Evolutionary conservation across 2,888 invertebrate species (phyloP), one percentile per base, ranked within the genome.

Genomic region (Molorchus minor): DNA sequence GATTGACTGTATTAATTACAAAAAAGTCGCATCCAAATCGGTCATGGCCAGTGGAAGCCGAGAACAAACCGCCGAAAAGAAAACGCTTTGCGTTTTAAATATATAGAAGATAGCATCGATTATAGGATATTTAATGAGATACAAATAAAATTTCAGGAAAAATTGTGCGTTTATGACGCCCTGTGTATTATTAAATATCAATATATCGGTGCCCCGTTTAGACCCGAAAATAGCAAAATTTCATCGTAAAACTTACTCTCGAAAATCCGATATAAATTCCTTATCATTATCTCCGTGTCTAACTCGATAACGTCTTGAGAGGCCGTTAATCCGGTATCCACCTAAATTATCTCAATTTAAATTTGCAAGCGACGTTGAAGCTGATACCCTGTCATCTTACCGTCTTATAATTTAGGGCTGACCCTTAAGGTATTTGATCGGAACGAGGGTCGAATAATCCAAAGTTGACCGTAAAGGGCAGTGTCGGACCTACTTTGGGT

Each of bases 391-490:
- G 61, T 60, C 63, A 57, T 63, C 55, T 58, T 16, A 36, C 47
- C 56, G 57, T 57, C 63, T 63, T 64, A 66, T 64, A 66, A 66
- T 66, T 64, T 63, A 64, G 60, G 61, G 63, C 62, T 58, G 66
- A 56, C 63, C 66, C 66, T 66, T 54, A 59, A 66, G 66, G 63
- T 66, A 66, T 66, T 66, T 64, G 63, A 66, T 64, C 64, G 64
- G 60, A 58, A 56, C 58, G 58, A 65, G 65, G 65, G 62, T 52
- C 44, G 62, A 53, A 64, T 57, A 47, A 59, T 58, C 46, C 51
- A 59, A 56, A 63, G 61, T 62, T 65, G 65, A 63, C 65, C 65
- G 58, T 62, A 63, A 65, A 65, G 65, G 52, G 46, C 56, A 38
- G 45, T 40, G 52, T 21, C 30, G 61, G 59, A 54, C 59, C 64